Conservation (phyloP, 2,888 invertebrate species). For the Drosophila dives region DNA sequence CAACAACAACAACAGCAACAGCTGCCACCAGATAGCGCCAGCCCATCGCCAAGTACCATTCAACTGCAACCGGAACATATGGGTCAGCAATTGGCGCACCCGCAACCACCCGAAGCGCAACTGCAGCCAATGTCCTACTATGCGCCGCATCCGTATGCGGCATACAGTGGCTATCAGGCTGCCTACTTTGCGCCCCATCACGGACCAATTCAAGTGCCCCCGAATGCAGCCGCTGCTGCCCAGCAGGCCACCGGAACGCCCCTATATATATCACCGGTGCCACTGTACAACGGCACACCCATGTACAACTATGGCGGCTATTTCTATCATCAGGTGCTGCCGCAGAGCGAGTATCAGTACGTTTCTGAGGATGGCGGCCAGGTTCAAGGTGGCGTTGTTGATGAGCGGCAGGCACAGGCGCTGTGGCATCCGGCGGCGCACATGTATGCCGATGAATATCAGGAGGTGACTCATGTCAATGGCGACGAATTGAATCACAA, state of each 20-base stretch:
- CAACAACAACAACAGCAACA: constrained; percentile 65
- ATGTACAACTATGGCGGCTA: constrained; percentile 80
- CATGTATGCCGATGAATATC: constrained; percentile 83
- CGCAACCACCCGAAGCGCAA: constrained; percentile 59
- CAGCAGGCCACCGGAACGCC: constrained; percentile 84
- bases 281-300: constrained; percentile 74
- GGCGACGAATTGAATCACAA: constrained; percentile 84
- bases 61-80: constrained; percentile 67
- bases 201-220: constrained; percentile 69
- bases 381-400: constrained; percentile 66
- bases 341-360: constrained; percentile 81
- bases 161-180: constrained; percentile 75
- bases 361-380: constrained; percentile 77
- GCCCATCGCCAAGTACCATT: constrained; percentile 53
- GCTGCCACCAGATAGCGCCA: constrained; percentile 51
- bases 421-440: constrained; percentile 81
- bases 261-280: constrained; percentile 78
- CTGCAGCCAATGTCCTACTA: constrained; percentile 68
- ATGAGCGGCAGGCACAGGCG: constrained; percentile 69
- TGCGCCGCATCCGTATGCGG: constrained; percentile 67
- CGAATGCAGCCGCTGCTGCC: constrained; percentile 68
- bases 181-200: constrained; percentile 81
- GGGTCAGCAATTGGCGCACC: constrained; percentile 52
- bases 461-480: constrained; percentile 55
- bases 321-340: constrained; percentile 77